phyloP scores from a whole-genome alignment of 2,888 invertebrate genomes.

The Diarsia brunnea region DNA sequence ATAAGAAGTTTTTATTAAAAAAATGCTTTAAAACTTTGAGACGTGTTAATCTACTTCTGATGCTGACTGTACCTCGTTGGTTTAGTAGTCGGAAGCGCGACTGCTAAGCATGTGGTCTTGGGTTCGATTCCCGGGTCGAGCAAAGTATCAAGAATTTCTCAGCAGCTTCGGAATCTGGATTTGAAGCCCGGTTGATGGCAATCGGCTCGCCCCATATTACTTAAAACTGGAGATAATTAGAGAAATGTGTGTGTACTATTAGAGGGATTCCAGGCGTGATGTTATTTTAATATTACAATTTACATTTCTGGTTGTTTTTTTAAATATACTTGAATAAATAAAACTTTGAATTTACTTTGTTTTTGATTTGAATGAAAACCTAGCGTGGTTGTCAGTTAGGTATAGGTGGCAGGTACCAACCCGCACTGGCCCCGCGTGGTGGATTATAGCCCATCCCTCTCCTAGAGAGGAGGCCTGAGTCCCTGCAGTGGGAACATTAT shows the following conservation, averaged over 20 bases:
- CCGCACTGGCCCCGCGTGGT: no score
- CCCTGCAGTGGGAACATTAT: no score
- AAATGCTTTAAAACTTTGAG: no score
- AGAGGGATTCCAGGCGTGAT: neutral
- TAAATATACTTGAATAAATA: slow-evolving; percentile 9
- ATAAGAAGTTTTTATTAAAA: no score
- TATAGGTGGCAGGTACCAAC: no score
- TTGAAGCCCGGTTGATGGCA: neutral
- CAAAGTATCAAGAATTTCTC: neutral
- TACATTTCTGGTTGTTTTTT: slow-evolving; percentile 27
- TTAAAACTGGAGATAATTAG: neutral
- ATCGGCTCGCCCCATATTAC: neutral
- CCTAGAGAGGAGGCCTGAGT: no score
- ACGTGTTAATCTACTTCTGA: no score
- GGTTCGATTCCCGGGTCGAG: neutral
- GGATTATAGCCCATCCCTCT: no score
- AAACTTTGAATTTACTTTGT: neutral
- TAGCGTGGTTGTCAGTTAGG: neutral
- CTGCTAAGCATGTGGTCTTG: neutral
- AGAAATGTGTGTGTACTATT: neutral
- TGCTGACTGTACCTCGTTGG: neutral
- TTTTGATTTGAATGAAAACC: neutral
- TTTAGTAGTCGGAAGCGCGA: neutral
- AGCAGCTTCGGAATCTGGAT: neutral
- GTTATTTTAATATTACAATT: slow-evolving; percentile 11